These are phyloP conservation scores for Diplosoma virens DNA, from an alignment of 23 tunicate genomes.

Conservation along the genomic window DNA sequence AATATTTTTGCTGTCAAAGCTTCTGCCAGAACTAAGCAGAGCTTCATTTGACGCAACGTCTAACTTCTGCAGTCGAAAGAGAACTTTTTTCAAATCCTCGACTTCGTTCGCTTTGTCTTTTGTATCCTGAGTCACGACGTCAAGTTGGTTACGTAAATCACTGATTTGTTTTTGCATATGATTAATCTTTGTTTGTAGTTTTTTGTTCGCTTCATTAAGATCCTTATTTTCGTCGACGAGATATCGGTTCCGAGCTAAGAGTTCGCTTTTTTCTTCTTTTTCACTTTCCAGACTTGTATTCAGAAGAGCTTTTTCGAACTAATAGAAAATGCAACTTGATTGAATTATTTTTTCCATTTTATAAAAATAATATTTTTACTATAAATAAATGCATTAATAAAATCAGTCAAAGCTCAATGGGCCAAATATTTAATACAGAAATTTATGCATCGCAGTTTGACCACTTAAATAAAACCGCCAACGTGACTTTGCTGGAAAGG, in stretches of 20 bases:
- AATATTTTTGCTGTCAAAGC: too few relatives aligned
- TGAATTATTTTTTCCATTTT: too few relatives aligned
- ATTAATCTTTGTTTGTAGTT: conserved; percentile 33
- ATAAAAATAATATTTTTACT: too few relatives aligned
- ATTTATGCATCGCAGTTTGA: too few relatives aligned
- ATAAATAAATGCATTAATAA: too few relatives aligned
- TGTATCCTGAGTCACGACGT: conserved; percentile 18
- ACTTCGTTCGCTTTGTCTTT: conserved; percentile 25
- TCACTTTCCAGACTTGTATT: conserved; percentile 58
- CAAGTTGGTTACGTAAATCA: conserved; percentile 18
- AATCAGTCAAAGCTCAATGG: too few relatives aligned
- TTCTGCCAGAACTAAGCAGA: too few relatives aligned
- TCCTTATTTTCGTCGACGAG: conserved; percentile 16
- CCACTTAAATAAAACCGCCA: too few relatives aligned
- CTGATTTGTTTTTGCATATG: conserved; percentile 28
- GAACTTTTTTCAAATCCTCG: conserved; percentile 6
- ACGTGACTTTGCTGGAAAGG: too few relatives aligned
- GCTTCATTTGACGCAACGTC: too few relatives aligned
- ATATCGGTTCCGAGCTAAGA: neutral
- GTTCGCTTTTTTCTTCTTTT: conserved; percentile 37
- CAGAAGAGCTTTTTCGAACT: conserved; percentile 55
- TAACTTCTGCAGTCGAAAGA: neutral
- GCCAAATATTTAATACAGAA: too few relatives aligned
- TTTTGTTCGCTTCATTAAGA: conserved; percentile 5
- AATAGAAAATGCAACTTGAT: too few relatives aligned